Percentiles rank a stretch among this genome's conserved stretches.
These are phyloP conservation scores for Alviniconcha strummeri DNA, from an alignment of 2,888 invertebrate genomes.

Conservation along the genomic window DNA sequence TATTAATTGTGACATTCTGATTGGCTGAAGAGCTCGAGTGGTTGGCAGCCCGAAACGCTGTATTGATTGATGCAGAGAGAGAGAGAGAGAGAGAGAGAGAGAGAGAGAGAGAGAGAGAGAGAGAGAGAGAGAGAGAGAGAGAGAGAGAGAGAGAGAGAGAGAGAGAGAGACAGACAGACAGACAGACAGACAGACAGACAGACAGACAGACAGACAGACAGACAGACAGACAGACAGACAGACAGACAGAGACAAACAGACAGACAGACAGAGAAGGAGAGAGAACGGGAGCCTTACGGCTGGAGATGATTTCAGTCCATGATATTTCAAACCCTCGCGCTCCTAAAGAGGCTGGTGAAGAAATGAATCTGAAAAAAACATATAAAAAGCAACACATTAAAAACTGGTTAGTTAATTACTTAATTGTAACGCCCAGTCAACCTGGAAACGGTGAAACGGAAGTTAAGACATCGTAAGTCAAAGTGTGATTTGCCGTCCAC, in stretches of 20 bases:
- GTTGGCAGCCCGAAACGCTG: no score
- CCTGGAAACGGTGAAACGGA: no score
- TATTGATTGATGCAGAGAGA: no score
- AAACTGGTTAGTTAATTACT: no score
- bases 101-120: no score
- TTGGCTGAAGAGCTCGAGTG: no score
- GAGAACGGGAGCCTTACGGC: slow-evolving; percentile 32
- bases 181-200: background rate
- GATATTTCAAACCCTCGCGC: slow-evolving; percentile 94
- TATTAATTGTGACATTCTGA: no score
- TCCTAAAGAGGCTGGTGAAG: slow-evolving; percentile 95
- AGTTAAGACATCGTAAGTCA: no score
- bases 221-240: background rate
- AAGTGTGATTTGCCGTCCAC: no score
- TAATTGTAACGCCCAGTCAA: no score
- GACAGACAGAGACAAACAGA: background rate
- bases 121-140: no score
- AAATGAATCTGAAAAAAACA: slow-evolving; percentile 84
- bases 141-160: background rate
- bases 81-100: no score
- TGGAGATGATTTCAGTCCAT: slow-evolving; percentile 89
- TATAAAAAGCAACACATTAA: background rate
- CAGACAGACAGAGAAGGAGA: background rate
- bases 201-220: background rate
- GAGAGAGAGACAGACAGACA: background rate